Evolutionary conservation across 1,140 invertebrate species (phyloP), one percentile per base, ranked within the genome.

Genomic region (Drosophila busckii): DNA sequence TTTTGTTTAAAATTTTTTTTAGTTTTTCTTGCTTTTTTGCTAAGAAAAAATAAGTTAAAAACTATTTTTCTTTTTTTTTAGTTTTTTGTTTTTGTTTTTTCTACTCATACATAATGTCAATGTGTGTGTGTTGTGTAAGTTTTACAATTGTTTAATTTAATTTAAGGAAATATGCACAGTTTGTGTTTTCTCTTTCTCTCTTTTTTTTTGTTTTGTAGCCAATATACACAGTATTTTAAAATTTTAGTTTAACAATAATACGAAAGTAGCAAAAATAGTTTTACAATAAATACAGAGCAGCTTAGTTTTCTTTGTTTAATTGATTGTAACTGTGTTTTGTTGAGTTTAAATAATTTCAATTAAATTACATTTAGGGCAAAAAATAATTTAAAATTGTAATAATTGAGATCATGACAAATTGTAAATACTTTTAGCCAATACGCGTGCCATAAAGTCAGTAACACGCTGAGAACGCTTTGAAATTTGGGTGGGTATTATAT

Each of bases 381-480:
- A 68, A 64, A 62, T 46, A 64, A 75, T 59, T 64, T 64, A 71
- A n/a, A 68, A 68, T 75, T 63, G 58, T 58, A 61, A 75, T 76
- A 69, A 70, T 75, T 78, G 73, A 78, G 73, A 78, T 78, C 73
- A 78, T 78, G 73, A 68, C 71, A 62, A 65, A 80, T 54, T 78
- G 63, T 59, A 73, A 78, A 78, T 78, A 78, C 73, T 80, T 78
- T 80, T 53, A 73, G 73, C 62, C n/a, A n/a, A 78, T 68, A 73
- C 73, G 68, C 67, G 63, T 63, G 58, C 71, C 54, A 37, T 67
- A 53, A 45, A 53, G 40, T 56, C 69, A 58, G 60, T 59, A 70
- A 67, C 67, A 78, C 67, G 63, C 75, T 78, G 73, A 78, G 73
- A 78, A 80, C 73, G 73, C 73, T 78, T 78, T 46, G 50, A 75